Evolutionary conservation across 2,888 invertebrate genomes (phyloP), one percentile per base, ranked within the genome.

Genomic region (Apodemia zela): DNA sequence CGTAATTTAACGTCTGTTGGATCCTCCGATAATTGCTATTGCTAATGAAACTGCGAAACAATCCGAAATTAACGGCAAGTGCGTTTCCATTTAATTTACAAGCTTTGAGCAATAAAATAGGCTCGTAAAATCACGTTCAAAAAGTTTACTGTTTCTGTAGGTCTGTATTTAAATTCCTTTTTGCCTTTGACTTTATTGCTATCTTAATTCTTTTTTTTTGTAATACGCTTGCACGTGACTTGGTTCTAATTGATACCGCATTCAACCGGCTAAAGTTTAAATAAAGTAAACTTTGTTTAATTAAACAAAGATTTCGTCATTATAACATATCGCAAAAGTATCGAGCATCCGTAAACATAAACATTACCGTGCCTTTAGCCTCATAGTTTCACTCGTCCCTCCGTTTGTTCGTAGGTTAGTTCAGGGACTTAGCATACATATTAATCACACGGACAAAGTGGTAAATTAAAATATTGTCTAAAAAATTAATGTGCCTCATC

Each of bases 31-130:
- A 47, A 47, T 47, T 47, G 47, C 47, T 47, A 47, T 47, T 17
- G 17, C 47, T 47, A 47, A 47, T 47, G 47, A 47, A 47, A 47
- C 47, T 17, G 47, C 47, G 47, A 47, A 47, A 47, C 47, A 47
- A 47, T 47, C 17, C 47, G n/a, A 47, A 47, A 47, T 47, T 47
- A 47, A 17, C 47, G 17, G 17, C 47, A 47, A 47, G 47, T 47
- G 47, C 47, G 47, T 47, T 47, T 8, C 47, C 8, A 17, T 47
- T 47, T 47, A 47, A 47, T 47, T 47, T 47, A 47, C 47, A 47
- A 47, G 47, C 47, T 47, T 47, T 47, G 17, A 47, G 47, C 47
- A 17, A 47, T 47, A 47, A 47, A 47, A 47, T 47, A 17, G 47
- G 2, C 47, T 47, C 47, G 47, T 47, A 47, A 47, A 47, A 47